Base-by-base conservation (phyloP, 2,113 vertebrate species). In the Tupaia chinensis region DNA sequence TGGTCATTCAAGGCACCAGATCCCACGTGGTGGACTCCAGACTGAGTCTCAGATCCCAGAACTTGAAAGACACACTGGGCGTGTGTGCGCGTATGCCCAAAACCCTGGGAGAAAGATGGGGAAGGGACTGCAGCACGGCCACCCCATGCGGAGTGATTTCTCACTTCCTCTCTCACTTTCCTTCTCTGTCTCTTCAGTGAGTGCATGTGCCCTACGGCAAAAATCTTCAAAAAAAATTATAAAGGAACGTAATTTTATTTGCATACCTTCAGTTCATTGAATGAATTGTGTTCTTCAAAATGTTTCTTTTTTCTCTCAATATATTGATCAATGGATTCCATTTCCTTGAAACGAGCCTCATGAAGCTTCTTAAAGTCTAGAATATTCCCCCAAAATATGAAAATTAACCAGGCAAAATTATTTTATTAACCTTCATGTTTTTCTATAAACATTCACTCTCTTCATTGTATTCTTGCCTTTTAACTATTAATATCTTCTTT, bases 361-460 rank as follows among this genome's bases (percentile, higher is more conserved):
- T 99, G 99, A 80, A 99, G 97, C 97, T 99, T 99, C 96, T 99
- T 99, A 89, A 99, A 99, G 96, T 99, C 99, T 99, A 94, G 96
- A 80, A 89, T 13, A 90, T 87, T 70, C 14, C 44, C 76, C 61
- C 63, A 84, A 93, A 97, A 95, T 34, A 93, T 66, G 61, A 94
- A 93, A 96, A 91, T 94, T 85, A 96, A 13, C 22, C 95, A 91
- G 56, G 69, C 65, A 93, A 96, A 95, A 77, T 82, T 16, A 32
- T 92, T 89, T 95, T 89, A 91, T 74, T 87, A 16, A 69, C 23
- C 12, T 80, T 76, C n/a, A 14, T 82, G 32, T 88, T 91, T 86
- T 91, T 54, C 32, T 88, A 32, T 85, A 76, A 93, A 89, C 5
- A 79, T 9, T 94, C 34, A 78, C 44, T 78, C 10, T 91, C 23